Base-by-base conservation (phyloP, 2,797 vertebrate species). In the Gymnopithys bicolor region DNA sequence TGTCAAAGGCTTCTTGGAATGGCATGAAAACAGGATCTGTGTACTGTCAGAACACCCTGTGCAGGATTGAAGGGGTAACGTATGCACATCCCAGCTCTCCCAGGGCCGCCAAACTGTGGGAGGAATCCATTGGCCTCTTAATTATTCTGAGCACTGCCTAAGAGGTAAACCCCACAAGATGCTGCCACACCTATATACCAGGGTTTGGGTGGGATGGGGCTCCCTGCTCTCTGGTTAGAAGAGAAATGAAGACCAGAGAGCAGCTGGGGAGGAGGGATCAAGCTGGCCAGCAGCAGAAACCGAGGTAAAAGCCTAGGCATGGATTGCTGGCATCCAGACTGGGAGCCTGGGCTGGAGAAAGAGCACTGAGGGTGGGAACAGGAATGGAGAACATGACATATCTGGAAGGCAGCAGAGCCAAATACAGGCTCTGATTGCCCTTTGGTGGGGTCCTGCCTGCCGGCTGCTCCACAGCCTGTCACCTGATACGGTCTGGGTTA, bases 91-190 rank as follows among this genome's bases (percentile, higher is more conserved):
- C 39, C 67, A 1, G 1, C 83, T 76, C 76, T 94, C 37, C 59
- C 0, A 8, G 59, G 66, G 43, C 74, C 1, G 39, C 76, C 91
- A 94, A 94, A 27, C 77, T 95, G 95, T 84, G 86, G 90, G 95
- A 95, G 93, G 88, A 94, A 93, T 84, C 63, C 80, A 76, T 90
- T 94, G 77, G 91, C 85, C 63, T 63, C 56, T 43, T 94, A 95
- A 96, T 94, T 91, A 82, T 60, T 37, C 63, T 35, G 37, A 84
- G 85, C 63, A 63, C 83, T 14, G 4, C 93, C 87, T 69, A 60
- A 83, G 48, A 49, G 1, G 87, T 91, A 95, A 95, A 90, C 70
- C 77, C 55, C 92, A 73, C 88, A 79, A 77, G 76, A 48, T 60
- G 85, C 77, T 88, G 59, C 88, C 93, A 91, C 95, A 84, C 95